Base-by-base conservation (phyloP, 2,113 vertebrate species). In the Cygnus buccinator region DNA sequence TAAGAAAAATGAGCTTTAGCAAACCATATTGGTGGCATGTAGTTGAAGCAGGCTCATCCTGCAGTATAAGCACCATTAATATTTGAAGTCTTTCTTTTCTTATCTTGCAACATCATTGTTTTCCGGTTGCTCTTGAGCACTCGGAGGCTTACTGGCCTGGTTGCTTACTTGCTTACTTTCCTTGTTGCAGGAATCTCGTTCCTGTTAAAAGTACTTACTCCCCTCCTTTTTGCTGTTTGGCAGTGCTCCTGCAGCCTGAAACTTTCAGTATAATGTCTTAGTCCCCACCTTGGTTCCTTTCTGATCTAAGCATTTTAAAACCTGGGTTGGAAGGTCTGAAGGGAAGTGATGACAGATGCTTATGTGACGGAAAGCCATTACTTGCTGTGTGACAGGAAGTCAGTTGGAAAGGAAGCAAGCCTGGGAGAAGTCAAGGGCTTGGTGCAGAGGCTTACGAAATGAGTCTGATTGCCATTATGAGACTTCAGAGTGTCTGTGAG, bases 11-110 rank as follows among this genome's bases (percentile, higher is more conserved):
- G 3, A 50, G 6, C 16, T 74, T 37, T 48, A n/a, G 33, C 54
- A 89, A 70, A 10, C 26, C 0, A 0, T n/a, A 1, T 62, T 10
- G 6, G 15, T 54, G 59, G 18, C 39, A 1, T 6, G 55, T 43
- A 58, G 29, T 44, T 86, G 46, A 29, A 80, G 68, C 33, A 28
- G 17, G 29, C 54, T 76, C 76, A 17, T 73, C 55, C 29, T 6
- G 1, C 19, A 0, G 35, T 35, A 29, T 5, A 41, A 79, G 71
- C 25, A 68, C 22, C 3, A 0, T 52, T 57, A 37, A 8, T 19
- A 2, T 43, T 15, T 20, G 35, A 86, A 50, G 6, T 39, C 39
- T 28, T 22, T 39, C 39, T 28, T 22, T 29, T 1, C 10, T 82
- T 33, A 43, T 67, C 83, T 1, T 26, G 33, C 15, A 26, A 4